A percentile compares a stretch with the other conserved stretches of the same genome.
These are phyloP conservation scores for Pediacus dermestoides DNA, from an alignment of 2,888 invertebrate genomes.

Conservation along the genomic window DNA sequence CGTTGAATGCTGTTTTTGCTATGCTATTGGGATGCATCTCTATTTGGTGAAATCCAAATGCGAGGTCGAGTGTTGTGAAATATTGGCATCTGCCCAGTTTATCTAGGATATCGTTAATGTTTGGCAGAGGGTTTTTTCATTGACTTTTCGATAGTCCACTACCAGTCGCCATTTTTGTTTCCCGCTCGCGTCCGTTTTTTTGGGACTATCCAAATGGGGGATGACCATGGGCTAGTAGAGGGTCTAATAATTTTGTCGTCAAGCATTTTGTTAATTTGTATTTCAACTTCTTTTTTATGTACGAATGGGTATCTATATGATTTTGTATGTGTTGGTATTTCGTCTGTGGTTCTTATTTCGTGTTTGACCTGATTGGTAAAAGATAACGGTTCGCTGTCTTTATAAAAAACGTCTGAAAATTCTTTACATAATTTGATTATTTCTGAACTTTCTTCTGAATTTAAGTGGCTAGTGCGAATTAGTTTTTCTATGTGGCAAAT, in stretches of 20 bases:
- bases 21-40: conserved; percentile 17
- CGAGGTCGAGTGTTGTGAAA: conserved; percentile 40
- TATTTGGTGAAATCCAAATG: conserved; percentile 41
- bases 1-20: conserved; percentile 14
- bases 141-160: background rate
- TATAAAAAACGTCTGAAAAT: conserved; percentile 18
- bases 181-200: background rate
- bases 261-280: conserved; percentile 20
- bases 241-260: conserved; percentile 15
- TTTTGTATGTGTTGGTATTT: conserved; percentile 19
- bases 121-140: background rate
- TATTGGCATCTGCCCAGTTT: conserved; percentile 13
- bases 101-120: conserved; percentile 4
- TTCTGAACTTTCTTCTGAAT: conserved; percentile 20
- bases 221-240: conserved; percentile 11
- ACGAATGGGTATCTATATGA: conserved; percentile 20
- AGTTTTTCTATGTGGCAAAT: conserved; percentile 3
- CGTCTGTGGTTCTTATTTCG: conserved; percentile 18
- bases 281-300: conserved; percentile 19
- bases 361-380: conserved; percentile 21
- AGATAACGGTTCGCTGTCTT: conserved; percentile 12
- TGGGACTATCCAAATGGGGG: conserved; percentile 8
- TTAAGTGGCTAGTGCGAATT: conserved; percentile 19
- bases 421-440: conserved; percentile 15
- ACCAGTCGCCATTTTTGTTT: background rate